Evolutionary conservation across 2,888 invertebrate species (phyloP), one percentile per base, ranked within the genome.

Genomic region (Ormyrus nitidulus): DNA sequence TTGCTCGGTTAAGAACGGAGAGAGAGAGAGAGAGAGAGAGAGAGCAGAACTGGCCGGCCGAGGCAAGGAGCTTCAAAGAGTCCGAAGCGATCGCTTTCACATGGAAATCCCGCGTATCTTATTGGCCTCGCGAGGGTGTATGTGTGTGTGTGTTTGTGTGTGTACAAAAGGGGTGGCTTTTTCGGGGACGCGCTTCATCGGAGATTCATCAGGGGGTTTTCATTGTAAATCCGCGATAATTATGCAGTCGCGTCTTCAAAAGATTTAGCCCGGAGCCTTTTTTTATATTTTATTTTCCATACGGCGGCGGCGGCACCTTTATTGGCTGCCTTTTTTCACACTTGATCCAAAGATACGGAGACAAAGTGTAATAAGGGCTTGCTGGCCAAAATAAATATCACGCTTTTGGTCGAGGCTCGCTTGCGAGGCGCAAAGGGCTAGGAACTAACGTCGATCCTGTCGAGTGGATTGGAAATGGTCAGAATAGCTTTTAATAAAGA

Each of bases 231-330:
- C 75, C 65, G 44, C 34, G 54, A 56, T 74, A 65, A 79, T 79
- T 79, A 79, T 74, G 75, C 79, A 74, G 51, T 78, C 79, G 56
- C 68, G 65, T 59, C 58, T 72, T 75, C 73, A 75, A 75, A 75
- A 75, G 75, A 79, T 66, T 13, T 54, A 6, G 5, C 48, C 66
- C 51, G 3, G 2, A 46, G 58, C 13, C 46, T 49, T 69, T 11
- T 46, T 54, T 46, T 19, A 19, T 34, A 49, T 62, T 62, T 19
- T 54, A 2, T 72, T 65, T 66, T 19, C 10, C 48, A 46, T 70
- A 13, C 59, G 46, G 34, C 34, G 19, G 19, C 59, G 61, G 10
- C 19, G 8, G 58, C 51, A 7, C 44, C 44, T 59, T 66, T 70
- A 69, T 78, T 75, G 80, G 80, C 74, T 51, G 73, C 73, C 4